These are phyloP conservation scores for Cherax quadricarinatus DNA, from an alignment of 1,140 invertebrate species.

Conservation along the genomic window DNA sequence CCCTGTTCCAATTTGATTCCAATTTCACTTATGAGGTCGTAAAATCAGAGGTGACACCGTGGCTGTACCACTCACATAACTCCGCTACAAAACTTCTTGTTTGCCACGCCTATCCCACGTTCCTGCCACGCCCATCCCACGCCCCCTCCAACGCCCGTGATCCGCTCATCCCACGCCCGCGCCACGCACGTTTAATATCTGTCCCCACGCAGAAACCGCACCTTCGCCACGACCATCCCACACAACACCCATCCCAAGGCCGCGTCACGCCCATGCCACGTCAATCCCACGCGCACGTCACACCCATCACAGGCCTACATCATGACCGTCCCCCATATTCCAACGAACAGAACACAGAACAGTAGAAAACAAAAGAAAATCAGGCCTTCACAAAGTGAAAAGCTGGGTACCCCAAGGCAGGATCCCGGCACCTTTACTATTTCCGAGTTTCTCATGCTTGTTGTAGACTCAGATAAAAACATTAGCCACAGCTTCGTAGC, in stretches of 20 bases:
- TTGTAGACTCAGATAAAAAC: too few relatives aligned
- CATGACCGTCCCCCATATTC: too few relatives aligned
- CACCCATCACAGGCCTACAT: not conserved
- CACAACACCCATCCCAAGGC: not conserved
- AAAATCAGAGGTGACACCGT: constrained; percentile 37
- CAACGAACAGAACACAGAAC: too few relatives aligned
- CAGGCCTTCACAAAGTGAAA: too few relatives aligned
- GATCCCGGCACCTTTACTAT: too few relatives aligned
- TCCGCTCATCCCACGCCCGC: not conserved
- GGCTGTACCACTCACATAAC: constrained; percentile 1
- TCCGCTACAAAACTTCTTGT: not conserved
- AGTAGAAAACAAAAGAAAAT: too few relatives aligned
- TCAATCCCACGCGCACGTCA: too few relatives aligned
- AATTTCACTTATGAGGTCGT: constrained; percentile 63
- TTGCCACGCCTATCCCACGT: not conserved
- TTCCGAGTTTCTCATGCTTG: too few relatives aligned
- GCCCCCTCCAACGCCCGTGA: too few relatives aligned
- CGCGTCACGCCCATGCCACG: too few relatives aligned
- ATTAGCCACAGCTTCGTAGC: too few relatives aligned
- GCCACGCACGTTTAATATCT: not conserved
- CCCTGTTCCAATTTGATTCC: constrained; percentile 64
- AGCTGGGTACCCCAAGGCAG: too few relatives aligned
- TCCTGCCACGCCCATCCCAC: not conserved
- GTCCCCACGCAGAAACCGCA: not conserved
- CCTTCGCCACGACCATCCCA: not conserved